A percentile compares a stretch with the other conserved stretches of the same genome.
Evolutionary conservation across 2,797 vertebrate genomes (phyloP).

Genomic region (Delichon dasypus): DNA sequence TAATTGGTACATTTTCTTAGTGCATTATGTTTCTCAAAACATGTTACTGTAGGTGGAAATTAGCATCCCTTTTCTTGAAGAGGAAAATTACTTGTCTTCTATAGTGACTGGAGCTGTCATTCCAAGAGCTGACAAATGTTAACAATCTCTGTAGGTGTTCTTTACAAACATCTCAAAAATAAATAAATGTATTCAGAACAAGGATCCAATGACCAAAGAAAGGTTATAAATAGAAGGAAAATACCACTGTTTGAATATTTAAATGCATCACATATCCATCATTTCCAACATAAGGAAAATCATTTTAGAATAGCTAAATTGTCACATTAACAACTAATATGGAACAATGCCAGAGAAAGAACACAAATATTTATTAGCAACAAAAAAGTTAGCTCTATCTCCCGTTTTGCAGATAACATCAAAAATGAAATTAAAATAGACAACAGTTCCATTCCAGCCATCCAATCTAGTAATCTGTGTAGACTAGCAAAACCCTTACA

Average conservation of each 20-base stretch:
- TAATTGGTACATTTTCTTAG: conserved; percentile 78
- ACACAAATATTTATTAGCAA: neutral
- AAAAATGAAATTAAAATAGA: neutral
- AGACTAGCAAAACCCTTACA: neutral
- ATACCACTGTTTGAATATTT: neutral
- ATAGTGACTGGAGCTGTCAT: conserved; percentile 78
- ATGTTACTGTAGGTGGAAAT: conserved; percentile 76
- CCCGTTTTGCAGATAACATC: neutral
- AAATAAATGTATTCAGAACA: conserved; percentile 72
- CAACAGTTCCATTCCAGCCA: neutral
- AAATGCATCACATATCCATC: neutral
- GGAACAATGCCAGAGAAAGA: neutral
- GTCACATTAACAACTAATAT: neutral
- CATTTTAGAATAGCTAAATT: conserved; percentile 10
- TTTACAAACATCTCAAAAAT: conserved; percentile 68
- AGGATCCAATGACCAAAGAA: conserved; percentile 57
- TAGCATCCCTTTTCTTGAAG: conserved; percentile 75
- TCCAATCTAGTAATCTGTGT: neutral
- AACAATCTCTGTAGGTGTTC: conserved; percentile 72
- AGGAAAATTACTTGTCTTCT: conserved; percentile 79
- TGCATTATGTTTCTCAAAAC: conserved; percentile 77
- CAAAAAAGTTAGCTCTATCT: neutral
- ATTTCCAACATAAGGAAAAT: neutral
- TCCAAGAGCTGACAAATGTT: conserved; percentile 76
- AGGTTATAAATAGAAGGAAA: conserved; percentile 49